Base-by-base conservation (phyloP, 2,888 invertebrate species). In the Volucella zonaria region DNA sequence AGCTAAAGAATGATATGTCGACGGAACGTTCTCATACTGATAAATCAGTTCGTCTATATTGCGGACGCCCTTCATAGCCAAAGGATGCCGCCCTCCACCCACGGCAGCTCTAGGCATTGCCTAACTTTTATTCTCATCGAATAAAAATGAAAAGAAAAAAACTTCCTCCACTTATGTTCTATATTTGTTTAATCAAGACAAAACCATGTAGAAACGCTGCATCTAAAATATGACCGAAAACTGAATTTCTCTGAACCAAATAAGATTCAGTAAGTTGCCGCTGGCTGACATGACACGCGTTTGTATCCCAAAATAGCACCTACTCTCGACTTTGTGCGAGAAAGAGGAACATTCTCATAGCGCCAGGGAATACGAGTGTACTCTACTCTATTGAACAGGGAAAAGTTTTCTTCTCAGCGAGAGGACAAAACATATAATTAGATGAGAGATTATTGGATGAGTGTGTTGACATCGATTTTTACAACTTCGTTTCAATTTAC, bases 231-330 rank as follows among this genome's bases (percentile, higher is more conserved):
- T 51, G 56, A 76, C 62, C 68, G 71, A 85, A 73, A 81, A 85
- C 85, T 81, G 58, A 85, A 85, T 14, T 54, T 68, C 73, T 76
- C 62, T 47, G 18, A 73, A 77, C 11, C 31, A 45, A 71, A 80
- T 64, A 47, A 40, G 15, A 67, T 45, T 81, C 51, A 49, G 31
- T 73, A 66, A 58, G 79, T 31, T 31, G 31, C 31, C 23, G 64
- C 45, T 31, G 31, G 51, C 76, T 85, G 85, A 76, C 85, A 85
- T 85, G 85, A 81, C 85, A 85, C 81, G 85, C 85, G 80, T 70
- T 75, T 51, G 58, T 14, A 9, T 73, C 73, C 81, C 77, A 85
- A 77, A 85, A 85, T 85, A 85, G 81, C 23, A 18, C 51, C 42
- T 66, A 58, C 51, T 73, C 70, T 73, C 70, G 49, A 59, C 47